A percentile compares a stretch with the other conserved stretches of the same genome.
Evolutionary conservation across 2,113 vertebrate species (phyloP).

Genomic region (Nibea coibor): DNA sequence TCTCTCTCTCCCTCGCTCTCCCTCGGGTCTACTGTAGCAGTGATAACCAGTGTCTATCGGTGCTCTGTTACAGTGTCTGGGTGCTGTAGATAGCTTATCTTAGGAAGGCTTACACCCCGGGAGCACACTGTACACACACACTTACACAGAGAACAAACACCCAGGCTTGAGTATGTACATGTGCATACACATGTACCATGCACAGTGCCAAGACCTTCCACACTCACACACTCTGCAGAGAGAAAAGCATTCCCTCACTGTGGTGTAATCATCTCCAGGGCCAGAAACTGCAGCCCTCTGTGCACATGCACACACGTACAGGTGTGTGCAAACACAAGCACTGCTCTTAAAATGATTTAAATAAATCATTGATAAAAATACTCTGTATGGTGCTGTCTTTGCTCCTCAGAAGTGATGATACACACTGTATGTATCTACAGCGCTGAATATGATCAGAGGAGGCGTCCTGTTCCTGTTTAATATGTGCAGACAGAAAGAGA

Average conservation of each 20-base stretch:
- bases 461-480: not conserved
- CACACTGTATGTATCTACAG: no score
- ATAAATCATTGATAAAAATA: no score
- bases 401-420: no score
- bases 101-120: conserved; percentile 43
- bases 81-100: conserved; percentile 68
- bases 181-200: not conserved
- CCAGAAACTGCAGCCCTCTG: not conserved
- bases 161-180: not conserved
- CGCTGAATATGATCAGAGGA: no score
- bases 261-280: conserved; percentile 33
- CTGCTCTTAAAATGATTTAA: not conserved
- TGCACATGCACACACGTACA: not conserved
- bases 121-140: conserved; percentile 20
- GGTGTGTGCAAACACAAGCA: not conserved
- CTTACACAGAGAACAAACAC: conserved; percentile 12
- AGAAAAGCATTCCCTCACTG: conserved; percentile 15
- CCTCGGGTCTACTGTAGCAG: conserved; percentile 15
- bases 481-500: not conserved
- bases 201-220: not conserved
- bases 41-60: conserved; percentile 41
- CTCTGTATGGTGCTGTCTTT: not conserved
- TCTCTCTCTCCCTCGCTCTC: not conserved
- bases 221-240: not conserved
- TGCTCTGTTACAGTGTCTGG: conserved; percentile 51